A percentile compares a stretch with the other conserved stretches of the same genome.
These are phyloP conservation scores for Eupithecia insigniata DNA, from an alignment of 2,888 invertebrate species.

Conservation along the genomic window DNA sequence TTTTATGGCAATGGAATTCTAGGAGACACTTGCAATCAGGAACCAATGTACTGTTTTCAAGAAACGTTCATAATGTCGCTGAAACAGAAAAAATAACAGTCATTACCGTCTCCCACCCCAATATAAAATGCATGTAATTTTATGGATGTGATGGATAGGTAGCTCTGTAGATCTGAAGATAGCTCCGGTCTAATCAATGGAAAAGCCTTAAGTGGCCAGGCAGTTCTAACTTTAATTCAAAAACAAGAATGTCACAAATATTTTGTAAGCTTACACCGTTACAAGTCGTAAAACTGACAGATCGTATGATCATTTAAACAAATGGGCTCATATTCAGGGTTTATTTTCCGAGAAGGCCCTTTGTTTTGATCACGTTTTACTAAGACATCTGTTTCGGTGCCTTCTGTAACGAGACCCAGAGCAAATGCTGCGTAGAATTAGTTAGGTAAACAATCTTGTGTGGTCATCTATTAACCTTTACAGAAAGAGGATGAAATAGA, in stretches of 20 bases:
- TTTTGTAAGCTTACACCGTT: conserved; percentile 58
- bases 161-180: neutral
- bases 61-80: neutral
- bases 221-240: neutral
- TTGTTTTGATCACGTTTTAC: conserved; percentile 36
- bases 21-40: neutral
- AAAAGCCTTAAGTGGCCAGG: neutral
- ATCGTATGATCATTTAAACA: conserved; percentile 57
- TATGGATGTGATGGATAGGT: neutral
- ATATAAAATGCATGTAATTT: neutral
- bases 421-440: conserved; percentile 52
- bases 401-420: conserved; percentile 46
- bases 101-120: no score
- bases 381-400: conserved; percentile 37
- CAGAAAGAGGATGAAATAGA: neutral
- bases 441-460: conserved; percentile 57
- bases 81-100: neutral
- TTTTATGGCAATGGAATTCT: neutral
- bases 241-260: conserved; percentile 28
- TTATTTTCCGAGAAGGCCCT: conserved; percentile 57
- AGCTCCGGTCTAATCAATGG: neutral
- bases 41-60: neutral
- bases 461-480: conserved; percentile 42
- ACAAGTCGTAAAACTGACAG: conserved; percentile 51
- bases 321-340: conserved; percentile 56